Evolutionary conservation across 2,113 vertebrate genomes (phyloP).

Genomic region (Ammodytes dubius): DNA sequence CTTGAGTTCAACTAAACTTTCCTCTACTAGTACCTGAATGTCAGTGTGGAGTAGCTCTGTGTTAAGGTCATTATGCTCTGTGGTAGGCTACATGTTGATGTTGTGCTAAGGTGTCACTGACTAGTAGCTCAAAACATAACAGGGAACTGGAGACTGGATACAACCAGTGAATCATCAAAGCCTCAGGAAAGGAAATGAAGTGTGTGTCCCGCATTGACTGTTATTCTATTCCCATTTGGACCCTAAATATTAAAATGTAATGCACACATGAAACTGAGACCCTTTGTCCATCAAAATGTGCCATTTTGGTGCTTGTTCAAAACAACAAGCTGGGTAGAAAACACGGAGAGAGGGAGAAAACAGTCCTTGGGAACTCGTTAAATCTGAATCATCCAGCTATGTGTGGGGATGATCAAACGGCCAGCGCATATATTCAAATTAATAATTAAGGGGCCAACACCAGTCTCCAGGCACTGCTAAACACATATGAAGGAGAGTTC

Average conservation of each 20-base stretch:
- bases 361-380: slow-evolving; percentile 76
- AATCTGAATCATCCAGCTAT: slow-evolving; percentile 78
- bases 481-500: slow-evolving; percentile 78
- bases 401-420: slow-evolving; percentile 81
- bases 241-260: neutral
- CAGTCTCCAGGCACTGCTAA: slow-evolving; percentile 72
- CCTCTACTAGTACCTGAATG: neutral
- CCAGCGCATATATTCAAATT: slow-evolving; percentile 73
- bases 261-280: neutral
- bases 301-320: slow-evolving; percentile 24
- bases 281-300: slow-evolving; percentile 32
- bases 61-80: neutral
- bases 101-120: slow-evolving; percentile 21
- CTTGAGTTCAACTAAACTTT: neutral
- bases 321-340: slow-evolving; percentile 55
- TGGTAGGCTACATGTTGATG: slow-evolving; percentile 33
- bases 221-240: slow-evolving; percentile 12
- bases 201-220: neutral
- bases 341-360: slow-evolving; percentile 21
- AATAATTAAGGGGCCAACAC: slow-evolving; percentile 83
- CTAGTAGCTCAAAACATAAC: slow-evolving; percentile 14
- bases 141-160: slow-evolving; percentile 21
- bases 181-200: slow-evolving; percentile 1
- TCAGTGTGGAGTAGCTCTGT: neutral
- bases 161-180: neutral